Evolutionary conservation across 1,140 invertebrate species (phyloP), one percentile per base, ranked within the genome.

Genomic region (Pogonomyrmex barbatus): DNA sequence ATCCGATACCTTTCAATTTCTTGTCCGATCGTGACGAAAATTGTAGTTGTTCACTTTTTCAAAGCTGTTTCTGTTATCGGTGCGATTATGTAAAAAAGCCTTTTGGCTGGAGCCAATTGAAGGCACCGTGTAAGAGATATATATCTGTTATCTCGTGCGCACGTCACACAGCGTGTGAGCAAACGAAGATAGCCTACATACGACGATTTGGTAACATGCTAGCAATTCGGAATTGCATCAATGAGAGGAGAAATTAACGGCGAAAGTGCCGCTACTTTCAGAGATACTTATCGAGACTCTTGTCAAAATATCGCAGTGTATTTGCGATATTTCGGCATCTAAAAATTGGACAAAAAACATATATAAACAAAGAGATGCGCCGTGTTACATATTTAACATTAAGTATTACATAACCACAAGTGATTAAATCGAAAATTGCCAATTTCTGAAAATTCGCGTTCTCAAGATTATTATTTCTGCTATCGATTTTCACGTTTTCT

Each of bases 171-270:
- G 17, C 47, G 56, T 42, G 47, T 52, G 17, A 68, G 17, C 63
- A 86, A 86, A 82, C 65, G 12, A 14, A 50, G 85, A 86, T 86
- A 81, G 65, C 77, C 85, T 86, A 83, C 45, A 62, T 86, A 62
- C 24, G 54, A 30, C 50, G 60, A n/a, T 75, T 83, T 47, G 47
- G 54, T 75, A 56, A 82, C 67, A 58, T 56, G 56, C n/a, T 45
- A 0, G 12, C 12, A 82, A 73, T 73, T 50, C 47, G 50, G 33
- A 73, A 83, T 62, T 47, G 54, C 54, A 83, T 73, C 58, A 58
- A 58, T 85, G 82, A 42, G 73, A 85, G 12, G 10, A 81, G 50
- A 17, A 45, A 24, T 9, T 12, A 45, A 6, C 6, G 62, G 45
- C 14, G 33, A 76, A 77, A 63, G 39, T 56, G 14, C 73, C 33